Percentiles rank a stretch among this genome's conserved stretches.
These are phyloP conservation scores for Berghia stephanieae DNA, from an alignment of 1,140 invertebrate genomes.

Conservation along the genomic window DNA sequence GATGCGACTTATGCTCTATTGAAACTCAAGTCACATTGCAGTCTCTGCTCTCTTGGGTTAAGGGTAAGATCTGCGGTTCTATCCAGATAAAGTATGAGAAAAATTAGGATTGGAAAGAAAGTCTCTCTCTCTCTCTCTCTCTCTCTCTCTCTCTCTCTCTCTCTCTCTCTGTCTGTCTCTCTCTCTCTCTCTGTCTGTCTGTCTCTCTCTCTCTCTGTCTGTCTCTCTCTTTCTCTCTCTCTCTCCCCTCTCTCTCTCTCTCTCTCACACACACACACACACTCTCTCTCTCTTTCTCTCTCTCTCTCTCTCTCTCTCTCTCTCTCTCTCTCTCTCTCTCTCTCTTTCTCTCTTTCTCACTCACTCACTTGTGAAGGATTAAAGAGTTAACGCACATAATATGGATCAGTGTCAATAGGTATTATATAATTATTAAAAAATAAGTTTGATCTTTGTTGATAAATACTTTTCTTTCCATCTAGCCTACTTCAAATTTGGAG, in stretches of 20 bases:
- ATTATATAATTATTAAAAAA: too few species aligned
- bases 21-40: too few species aligned
- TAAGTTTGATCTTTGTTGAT: too few species aligned
- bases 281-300: neutral
- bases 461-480: too few species aligned
- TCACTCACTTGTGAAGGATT: too few species aligned
- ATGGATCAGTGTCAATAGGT: too few species aligned
- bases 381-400: too few species aligned
- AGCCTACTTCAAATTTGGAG: too few species aligned
- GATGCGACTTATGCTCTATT: too few species aligned
- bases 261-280: neutral
- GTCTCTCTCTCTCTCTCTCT: neutral
- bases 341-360: neutral
- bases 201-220: conserved; percentile 18
- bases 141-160: neutral
- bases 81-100: neutral
- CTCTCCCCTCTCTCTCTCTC: conserved; percentile 20
- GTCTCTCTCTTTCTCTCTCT: conserved; percentile 15
- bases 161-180: conserved; percentile 9
- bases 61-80: neutral
- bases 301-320: neutral
- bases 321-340: neutral
- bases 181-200: conserved; percentile 5
- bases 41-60: too few species aligned
- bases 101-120: neutral